A percentile compares a stretch with the other conserved stretches of the same genome.
Conservation (phyloP, 2,888 invertebrate genomes). For the Caenorhabditis plicata region DNA sequence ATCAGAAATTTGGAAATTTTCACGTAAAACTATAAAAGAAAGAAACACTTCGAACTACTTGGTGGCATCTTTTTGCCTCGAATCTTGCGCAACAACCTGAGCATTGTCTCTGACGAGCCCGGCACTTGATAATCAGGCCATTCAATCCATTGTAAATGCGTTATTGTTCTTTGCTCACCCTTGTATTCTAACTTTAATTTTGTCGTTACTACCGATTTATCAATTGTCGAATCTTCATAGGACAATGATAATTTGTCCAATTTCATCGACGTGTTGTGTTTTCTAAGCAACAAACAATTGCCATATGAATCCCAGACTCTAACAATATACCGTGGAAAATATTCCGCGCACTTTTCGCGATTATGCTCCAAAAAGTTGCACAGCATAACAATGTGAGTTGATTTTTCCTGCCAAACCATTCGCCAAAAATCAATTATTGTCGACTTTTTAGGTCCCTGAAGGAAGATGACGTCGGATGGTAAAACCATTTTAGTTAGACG, state of each 20-base stretch:
- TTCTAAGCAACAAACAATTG: conserved; percentile 1
- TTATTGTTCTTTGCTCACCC: conserved; percentile 14
- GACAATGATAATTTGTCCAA: conserved; percentile 14
- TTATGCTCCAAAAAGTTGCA: conserved; percentile 29
- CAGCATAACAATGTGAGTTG: conserved; percentile 30
- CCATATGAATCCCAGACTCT: neutral
- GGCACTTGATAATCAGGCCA: conserved; percentile 37
- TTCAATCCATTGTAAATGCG: conserved; percentile 30
- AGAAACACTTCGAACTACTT: too few relatives aligned
- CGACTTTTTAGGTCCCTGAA: conserved; percentile 22
- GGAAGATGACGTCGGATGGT: neutral
- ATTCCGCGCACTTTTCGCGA: conserved; percentile 31
- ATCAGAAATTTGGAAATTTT: too few relatives aligned
- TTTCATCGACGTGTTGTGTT: conserved; percentile 5
- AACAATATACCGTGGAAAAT: conserved; percentile 13
- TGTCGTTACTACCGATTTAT: conserved; percentile 16
- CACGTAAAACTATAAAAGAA: too few relatives aligned
- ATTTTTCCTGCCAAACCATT: conserved; percentile 40
- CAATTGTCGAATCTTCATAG: conserved; percentile 13
- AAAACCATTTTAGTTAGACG: neutral
- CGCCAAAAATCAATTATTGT: conserved; percentile 37
- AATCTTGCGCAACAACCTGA: conserved; percentile 20
- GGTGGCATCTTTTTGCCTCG: conserved; percentile 12
- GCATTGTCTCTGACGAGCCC: conserved; percentile 24
- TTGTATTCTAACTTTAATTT: conserved; percentile 10